phyloP scores from a whole-genome alignment of 2,888 invertebrate species.

The Xylota sylvarum region DNA sequence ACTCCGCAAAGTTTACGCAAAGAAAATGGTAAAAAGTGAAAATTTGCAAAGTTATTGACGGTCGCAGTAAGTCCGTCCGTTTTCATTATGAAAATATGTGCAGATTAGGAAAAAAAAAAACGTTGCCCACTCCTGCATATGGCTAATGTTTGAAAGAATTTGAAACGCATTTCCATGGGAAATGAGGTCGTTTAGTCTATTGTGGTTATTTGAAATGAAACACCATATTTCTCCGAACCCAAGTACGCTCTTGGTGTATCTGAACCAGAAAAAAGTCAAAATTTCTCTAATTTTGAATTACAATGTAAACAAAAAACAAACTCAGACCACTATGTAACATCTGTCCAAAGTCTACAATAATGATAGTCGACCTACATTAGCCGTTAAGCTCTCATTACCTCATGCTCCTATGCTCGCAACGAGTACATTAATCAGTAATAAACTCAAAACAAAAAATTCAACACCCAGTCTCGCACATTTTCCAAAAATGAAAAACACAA shows the following conservation, averaged over 20 bases:
- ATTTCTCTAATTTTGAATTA: conserved; percentile 37
- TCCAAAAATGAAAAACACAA: neutral
- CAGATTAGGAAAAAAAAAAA: neutral
- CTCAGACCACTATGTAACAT: conserved; percentile 46
- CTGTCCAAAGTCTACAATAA: conserved; percentile 61
- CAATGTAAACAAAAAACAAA: conserved; percentile 45
- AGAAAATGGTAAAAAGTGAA: too few species aligned
- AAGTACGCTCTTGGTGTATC: neutral
- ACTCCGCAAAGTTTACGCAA: too few species aligned
- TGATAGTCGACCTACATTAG: conserved; percentile 56
- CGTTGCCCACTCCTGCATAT: conserved; percentile 8
- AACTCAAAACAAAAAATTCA: conserved; percentile 8
- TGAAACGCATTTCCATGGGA: conserved; percentile 15
- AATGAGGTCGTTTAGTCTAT: conserved; percentile 60
- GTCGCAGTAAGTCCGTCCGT: too few species aligned
- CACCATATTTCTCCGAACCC: conserved; percentile 6
- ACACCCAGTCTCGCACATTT: neutral
- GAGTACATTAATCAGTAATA: conserved; percentile 7
- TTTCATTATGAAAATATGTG: too few species aligned
- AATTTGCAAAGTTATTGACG: too few species aligned
- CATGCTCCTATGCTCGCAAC: conserved; percentile 16
- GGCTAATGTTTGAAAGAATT: neutral
- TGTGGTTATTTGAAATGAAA: conserved; percentile 33
- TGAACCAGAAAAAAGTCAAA: conserved; percentile 3
- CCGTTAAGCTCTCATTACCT: conserved; percentile 61